A percentile compares a stretch with the other conserved stretches of the same genome.
Evolutionary conservation across 1,140 invertebrate genomes (phyloP).

Genomic region (Vollenhovia emeryi): DNA sequence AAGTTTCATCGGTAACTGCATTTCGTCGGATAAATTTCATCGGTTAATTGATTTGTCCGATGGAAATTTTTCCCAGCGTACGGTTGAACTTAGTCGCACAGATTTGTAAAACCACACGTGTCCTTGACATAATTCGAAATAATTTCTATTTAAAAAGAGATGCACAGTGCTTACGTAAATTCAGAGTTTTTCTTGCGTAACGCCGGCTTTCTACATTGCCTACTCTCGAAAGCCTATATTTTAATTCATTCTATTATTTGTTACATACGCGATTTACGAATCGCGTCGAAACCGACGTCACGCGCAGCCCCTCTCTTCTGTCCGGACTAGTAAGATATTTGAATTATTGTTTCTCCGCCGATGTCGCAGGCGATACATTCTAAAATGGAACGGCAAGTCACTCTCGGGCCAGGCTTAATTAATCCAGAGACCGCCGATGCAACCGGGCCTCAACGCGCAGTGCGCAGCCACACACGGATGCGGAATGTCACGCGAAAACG

Average conservation of each 20-base stretch:
- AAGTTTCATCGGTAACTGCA: too few species aligned
- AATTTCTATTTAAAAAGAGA: neutral
- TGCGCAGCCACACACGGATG: conserved; percentile 38
- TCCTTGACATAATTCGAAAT: neutral
- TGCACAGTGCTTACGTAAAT: neutral
- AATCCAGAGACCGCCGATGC: conserved; percentile 38
- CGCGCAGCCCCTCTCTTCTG: neutral
- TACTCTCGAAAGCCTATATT: neutral
- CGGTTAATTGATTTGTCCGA: too few species aligned
- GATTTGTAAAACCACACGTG: neutral
- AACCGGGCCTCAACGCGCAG: conserved; percentile 35
- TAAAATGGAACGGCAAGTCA: conserved; percentile 25
- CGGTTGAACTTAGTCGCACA: neutral
- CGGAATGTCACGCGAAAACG: conserved; percentile 57
- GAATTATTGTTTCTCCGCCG: neutral
- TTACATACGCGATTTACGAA: neutral
- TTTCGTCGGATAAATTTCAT: too few species aligned
- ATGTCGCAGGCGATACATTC: neutral
- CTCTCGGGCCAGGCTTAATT: conserved; percentile 33
- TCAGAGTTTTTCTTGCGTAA: neutral
- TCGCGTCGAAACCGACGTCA: neutral
- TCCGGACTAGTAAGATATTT: neutral
- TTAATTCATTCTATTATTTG: neutral
- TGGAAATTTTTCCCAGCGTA: too few species aligned
- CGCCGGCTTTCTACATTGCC: neutral